phyloP scores from a whole-genome alignment of 2,888 invertebrate genomes.

The Cheilosia impressa region DNA sequence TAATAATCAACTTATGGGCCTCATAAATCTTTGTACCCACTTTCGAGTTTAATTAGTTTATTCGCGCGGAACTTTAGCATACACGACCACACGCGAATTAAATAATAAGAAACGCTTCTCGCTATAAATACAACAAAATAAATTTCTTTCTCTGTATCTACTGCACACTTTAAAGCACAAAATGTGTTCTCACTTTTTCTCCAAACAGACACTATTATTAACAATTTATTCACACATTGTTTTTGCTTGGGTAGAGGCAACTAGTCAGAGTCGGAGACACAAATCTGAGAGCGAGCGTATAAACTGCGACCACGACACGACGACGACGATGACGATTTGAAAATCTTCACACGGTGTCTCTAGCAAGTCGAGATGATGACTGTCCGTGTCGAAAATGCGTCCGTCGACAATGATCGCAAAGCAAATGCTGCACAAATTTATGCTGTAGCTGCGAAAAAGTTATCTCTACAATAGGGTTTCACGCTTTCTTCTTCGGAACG shows the following conservation, averaged over 20 bases:
- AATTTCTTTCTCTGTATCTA: slow-evolving; percentile 26
- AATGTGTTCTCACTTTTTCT: slow-evolving; percentile 18
- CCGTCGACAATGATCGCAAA: slow-evolving; percentile 33
- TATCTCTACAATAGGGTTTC: slow-evolving; percentile 21
- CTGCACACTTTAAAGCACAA: slow-evolving; percentile 27
- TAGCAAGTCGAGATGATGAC: slow-evolving; percentile 16
- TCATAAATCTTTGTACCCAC: neutral
- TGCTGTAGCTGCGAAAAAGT: slow-evolving; percentile 16
- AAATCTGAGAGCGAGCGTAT: slow-evolving; percentile 26
- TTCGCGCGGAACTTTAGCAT: slow-evolving; percentile 14
- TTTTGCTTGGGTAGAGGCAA: slow-evolving; percentile 35
- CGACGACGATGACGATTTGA: slow-evolving; percentile 31
- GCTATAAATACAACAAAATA: slow-evolving; percentile 36
- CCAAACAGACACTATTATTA: slow-evolving; percentile 30
- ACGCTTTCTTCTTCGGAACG: slow-evolving; percentile 35
- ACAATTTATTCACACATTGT: slow-evolving; percentile 36
- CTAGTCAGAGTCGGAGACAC: neutral
- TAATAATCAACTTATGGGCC: slow-evolving; percentile 3
- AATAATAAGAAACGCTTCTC: neutral
- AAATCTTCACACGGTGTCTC: slow-evolving; percentile 36
- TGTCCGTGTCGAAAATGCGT: slow-evolving; percentile 33
- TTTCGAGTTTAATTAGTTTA: slow-evolving; percentile 23
- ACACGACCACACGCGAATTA: slow-evolving; percentile 8
- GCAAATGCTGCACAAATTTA: slow-evolving; percentile 33
- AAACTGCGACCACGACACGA: slow-evolving; percentile 26